phyloP scores from a whole-genome alignment of 2,113 vertebrate species.

The Hiodon tergisus region DNA sequence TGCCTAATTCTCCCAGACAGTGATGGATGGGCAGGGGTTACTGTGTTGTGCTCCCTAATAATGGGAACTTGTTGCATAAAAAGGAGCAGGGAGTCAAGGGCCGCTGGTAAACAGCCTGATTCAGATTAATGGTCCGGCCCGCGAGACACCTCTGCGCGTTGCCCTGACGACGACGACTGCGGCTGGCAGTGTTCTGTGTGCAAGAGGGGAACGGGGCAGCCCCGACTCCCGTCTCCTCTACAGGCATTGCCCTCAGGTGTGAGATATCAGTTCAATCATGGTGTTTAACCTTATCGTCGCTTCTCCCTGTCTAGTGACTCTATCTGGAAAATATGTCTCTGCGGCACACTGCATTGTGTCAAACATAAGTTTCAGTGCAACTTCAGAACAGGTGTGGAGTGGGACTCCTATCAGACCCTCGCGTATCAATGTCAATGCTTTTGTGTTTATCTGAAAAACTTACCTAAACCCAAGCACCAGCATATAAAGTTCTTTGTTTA shows the following conservation, averaged over 20 bases:
- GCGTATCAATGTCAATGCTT: too few relatives aligned
- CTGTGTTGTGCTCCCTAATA: conserved; percentile 14
- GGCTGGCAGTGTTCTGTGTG: not conserved
- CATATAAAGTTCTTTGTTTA: too few relatives aligned
- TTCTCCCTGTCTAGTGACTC: too few relatives aligned
- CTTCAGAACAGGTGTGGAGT: too few relatives aligned
- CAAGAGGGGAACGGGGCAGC: not conserved
- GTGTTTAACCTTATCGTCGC: too few relatives aligned
- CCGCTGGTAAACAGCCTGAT: conserved; percentile 11
- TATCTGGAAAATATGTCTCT: too few relatives aligned
- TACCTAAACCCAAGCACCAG: too few relatives aligned
- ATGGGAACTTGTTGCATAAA: conserved; percentile 25
- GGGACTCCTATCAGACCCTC: too few relatives aligned
- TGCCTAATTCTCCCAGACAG: conserved; percentile 20
- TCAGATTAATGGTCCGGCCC: conserved; percentile 17
- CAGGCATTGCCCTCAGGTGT: not conserved
- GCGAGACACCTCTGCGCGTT: not conserved
- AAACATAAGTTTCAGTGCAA: too few relatives aligned
- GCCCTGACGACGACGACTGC: not conserved
- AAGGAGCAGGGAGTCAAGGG: not conserved
- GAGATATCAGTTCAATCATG: too few relatives aligned
- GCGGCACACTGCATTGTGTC: too few relatives aligned
- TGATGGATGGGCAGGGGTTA: conserved; percentile 19
- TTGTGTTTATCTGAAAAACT: too few relatives aligned
- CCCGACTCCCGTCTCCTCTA: not conserved